Conservation (phyloP, 2,888 invertebrate species). For the Craniophora ligustri region DNA sequence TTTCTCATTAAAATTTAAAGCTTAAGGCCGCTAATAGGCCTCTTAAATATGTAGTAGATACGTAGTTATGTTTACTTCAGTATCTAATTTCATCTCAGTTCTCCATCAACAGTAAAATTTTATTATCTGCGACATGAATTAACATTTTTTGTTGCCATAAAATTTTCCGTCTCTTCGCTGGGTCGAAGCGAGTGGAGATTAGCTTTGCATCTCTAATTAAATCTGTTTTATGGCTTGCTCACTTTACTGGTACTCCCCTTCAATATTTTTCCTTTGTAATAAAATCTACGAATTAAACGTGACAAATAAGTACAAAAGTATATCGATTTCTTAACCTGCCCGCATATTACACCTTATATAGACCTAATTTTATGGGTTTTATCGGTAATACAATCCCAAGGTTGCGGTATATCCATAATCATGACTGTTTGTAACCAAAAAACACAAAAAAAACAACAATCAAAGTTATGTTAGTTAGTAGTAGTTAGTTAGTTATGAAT, state of each 20-base stretch:
- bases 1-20: constrained; percentile 59
- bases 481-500: too few species aligned
- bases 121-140: constrained; percentile 57
- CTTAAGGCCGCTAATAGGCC: constrained; percentile 54
- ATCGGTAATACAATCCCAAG: too few species aligned
- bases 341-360: too few species aligned
- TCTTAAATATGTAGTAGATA: constrained; percentile 56
- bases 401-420: too few species aligned
- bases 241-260: constrained; percentile 48
- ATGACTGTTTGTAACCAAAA: too few species aligned
- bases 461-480: too few species aligned
- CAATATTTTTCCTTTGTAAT: constrained; percentile 39
- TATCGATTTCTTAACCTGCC: too few species aligned
- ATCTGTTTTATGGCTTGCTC: constrained; percentile 56
- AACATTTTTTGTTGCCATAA: constrained; percentile 58
- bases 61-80: constrained; percentile 50
- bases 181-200: constrained; percentile 65
- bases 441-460: too few species aligned
- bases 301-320: constrained; percentile 34
- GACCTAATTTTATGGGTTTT: too few species aligned
- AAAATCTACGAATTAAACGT: constrained; percentile 31
- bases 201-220: constrained; percentile 74
- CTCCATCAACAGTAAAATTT: constrained; percentile 54
- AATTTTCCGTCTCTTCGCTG: constrained; percentile 54
- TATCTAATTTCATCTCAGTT: constrained; percentile 50